Percentiles rank a stretch among this genome's conserved stretches.
Conservation (phyloP, 2,797 vertebrate species). For the Melanotaenia pygmaea region DNA sequence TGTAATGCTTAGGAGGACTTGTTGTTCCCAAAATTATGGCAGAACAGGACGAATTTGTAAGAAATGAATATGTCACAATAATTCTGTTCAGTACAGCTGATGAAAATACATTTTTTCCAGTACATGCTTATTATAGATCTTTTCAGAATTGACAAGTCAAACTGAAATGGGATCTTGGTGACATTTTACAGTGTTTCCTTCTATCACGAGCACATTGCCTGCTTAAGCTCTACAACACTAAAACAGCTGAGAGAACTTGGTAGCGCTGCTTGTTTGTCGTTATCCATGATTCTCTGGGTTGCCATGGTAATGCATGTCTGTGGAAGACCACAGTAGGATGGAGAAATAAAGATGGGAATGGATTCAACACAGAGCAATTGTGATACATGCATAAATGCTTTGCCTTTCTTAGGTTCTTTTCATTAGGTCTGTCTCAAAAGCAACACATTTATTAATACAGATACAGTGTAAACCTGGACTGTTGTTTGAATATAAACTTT, state of each 20-base stretch:
- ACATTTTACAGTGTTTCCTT: constrained; percentile 1
- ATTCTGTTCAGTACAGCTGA: neutral
- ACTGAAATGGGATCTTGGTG: neutral
- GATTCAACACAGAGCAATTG: constrained; percentile 47
- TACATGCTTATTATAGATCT: neutral
- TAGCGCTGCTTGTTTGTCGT: constrained; percentile 55
- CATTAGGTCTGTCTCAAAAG: constrained; percentile 11
- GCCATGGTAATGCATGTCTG: constrained; percentile 67
- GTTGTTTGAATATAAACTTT: no score
- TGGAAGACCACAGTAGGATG: constrained; percentile 47
- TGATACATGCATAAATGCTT: constrained; percentile 42
- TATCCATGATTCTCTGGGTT: constrained; percentile 61
- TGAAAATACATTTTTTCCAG: neutral
- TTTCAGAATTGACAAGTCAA: neutral
- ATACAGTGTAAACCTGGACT: no score
- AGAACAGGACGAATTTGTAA: neutral
- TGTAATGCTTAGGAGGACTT: constrained; percentile 1
- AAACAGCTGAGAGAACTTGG: constrained; percentile 39
- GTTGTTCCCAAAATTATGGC: neutral
- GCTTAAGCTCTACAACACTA: constrained; percentile 21
- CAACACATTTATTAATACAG: neutral
- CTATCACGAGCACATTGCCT: constrained; percentile 13
- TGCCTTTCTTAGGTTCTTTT: constrained; percentile 19
- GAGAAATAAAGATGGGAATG: constrained; percentile 40
- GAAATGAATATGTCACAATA: neutral